Conservation (phyloP, 2,888 invertebrate species). For the Cenopis cana region DNA sequence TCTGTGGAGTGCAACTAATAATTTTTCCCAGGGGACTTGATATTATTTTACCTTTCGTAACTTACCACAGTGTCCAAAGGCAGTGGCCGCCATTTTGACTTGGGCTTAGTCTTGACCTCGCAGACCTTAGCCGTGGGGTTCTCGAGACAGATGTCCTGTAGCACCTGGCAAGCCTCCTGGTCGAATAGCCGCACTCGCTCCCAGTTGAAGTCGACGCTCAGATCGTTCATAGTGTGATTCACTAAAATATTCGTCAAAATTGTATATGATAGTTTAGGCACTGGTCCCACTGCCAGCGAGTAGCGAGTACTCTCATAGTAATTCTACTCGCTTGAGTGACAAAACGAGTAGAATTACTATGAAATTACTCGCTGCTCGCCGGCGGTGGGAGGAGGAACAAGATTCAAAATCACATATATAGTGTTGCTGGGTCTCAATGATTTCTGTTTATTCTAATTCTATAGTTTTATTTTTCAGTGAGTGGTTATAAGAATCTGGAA, state of each 20-base stretch:
- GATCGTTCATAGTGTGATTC: conserved; percentile 89
- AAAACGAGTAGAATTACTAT: no score
- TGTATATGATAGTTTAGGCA: not conserved
- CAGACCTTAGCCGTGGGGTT: conserved; percentile 90
- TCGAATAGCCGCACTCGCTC: conserved; percentile 95
- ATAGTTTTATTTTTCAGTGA: no score
- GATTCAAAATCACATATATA: not conserved
- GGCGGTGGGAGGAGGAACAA: no score
- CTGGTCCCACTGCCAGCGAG: no score
- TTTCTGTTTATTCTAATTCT: not conserved
- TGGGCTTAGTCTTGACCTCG: conserved; percentile 93
- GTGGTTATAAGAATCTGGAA: not conserved
- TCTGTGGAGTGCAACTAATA: no score
- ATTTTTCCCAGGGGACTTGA: no score
- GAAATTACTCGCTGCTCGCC: no score
- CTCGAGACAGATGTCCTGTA: conserved; percentile 92
- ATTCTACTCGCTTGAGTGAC: no score
- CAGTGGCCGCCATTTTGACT: conserved; percentile 97
- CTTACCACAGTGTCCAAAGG: conserved; percentile 98
- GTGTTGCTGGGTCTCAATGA: not conserved
- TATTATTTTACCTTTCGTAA: no score
- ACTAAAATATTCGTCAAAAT: conserved; percentile 82
- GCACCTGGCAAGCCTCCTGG: conserved; percentile 91
- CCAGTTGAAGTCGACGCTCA: conserved; percentile 95
- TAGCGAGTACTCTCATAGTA: no score